These are phyloP conservation scores for Palloptera scutellata DNA, from an alignment of 2,888 invertebrate species.

Conservation along the genomic window DNA sequence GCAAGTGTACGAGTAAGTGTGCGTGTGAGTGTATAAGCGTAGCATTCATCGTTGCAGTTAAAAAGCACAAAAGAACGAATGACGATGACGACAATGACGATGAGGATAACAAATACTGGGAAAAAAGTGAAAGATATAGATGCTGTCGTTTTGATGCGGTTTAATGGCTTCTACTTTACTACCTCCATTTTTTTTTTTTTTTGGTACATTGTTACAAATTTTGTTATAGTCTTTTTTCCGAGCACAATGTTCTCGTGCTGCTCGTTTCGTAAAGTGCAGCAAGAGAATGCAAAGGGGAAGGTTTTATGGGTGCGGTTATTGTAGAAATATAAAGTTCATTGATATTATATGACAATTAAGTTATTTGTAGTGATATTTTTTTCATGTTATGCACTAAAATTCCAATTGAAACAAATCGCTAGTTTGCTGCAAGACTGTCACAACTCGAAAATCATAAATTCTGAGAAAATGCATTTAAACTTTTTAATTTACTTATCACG, in stretches of 20 bases:
- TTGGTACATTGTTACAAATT: neutral
- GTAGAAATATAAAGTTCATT: no score
- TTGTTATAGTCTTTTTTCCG: neutral
- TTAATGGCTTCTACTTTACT: constrained; percentile 8
- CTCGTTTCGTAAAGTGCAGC: neutral
- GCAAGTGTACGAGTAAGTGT: constrained; percentile 35
- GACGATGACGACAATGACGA: neutral
- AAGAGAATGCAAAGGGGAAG: neutral
- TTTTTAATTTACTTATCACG: no score
- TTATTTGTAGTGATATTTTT: no score
- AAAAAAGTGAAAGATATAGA: neutral
- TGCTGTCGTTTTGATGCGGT: constrained; percentile 10
- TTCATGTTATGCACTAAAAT: no score
- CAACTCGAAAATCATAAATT: no score
- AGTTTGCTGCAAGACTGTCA: no score
- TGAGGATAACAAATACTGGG: neutral
- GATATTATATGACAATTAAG: no score
- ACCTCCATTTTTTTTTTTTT: neutral
- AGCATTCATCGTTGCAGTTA: neutral
- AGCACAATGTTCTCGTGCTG: neutral
- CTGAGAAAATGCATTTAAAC: no score
- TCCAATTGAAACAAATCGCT: no score
- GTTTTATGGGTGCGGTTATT: no score
- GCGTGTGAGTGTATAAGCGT: neutral
- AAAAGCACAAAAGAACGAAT: neutral